phyloP scores from a whole-genome alignment of 2,113 vertebrate species.

The Bettongia penicillata region DNA sequence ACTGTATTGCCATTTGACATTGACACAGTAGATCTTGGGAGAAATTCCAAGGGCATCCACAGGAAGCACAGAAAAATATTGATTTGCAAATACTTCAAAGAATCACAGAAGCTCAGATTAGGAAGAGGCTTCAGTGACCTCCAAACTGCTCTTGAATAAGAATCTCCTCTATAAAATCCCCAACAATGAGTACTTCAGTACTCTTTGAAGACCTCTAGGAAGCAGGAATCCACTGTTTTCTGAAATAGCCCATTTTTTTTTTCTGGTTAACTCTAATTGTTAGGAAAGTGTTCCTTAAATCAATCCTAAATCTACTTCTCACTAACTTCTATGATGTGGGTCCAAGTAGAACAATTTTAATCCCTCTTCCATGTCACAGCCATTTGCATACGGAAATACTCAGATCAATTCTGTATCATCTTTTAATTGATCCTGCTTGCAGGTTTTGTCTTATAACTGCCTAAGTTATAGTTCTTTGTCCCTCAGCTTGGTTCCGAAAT shows the following conservation, averaged over 20 bases:
- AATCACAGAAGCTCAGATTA: neutral
- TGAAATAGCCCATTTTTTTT: no score
- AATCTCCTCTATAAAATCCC: no score
- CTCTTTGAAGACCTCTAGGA: no score
- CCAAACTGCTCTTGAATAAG: no score
- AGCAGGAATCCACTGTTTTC: no score
- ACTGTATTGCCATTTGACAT: neutral
- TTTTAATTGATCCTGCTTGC: neutral
- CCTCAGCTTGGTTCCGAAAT: neutral
- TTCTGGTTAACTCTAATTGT: neutral
- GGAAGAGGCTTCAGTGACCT: no score
- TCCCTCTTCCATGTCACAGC: neutral
- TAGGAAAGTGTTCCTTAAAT: neutral
- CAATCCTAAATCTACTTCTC: neutral
- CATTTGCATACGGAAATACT: neutral
- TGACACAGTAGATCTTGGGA: neutral
- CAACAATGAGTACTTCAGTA: no score
- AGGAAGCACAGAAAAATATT: neutral
- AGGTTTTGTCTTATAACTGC: neutral
- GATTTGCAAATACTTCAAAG: neutral
- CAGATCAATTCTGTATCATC: neutral
- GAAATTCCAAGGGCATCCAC: neutral
- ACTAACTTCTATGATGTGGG: neutral
- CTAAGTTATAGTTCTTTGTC: neutral
- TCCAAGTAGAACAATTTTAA: neutral